These are phyloP conservation scores for Platysteira castanea DNA, from an alignment of 2,113 vertebrate species.

Conservation along the genomic window DNA sequence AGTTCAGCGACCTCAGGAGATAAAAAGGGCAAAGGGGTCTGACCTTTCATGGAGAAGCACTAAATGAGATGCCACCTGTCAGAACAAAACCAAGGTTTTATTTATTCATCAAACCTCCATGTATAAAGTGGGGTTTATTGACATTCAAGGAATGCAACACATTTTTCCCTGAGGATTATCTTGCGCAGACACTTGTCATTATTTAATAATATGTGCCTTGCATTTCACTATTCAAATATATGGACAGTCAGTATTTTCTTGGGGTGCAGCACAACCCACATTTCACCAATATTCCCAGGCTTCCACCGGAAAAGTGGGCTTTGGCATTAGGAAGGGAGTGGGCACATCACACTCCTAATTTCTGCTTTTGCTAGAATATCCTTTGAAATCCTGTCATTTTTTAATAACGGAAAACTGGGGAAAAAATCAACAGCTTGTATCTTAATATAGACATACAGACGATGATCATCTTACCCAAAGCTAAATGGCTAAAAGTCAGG, in stretches of 20 bases:
- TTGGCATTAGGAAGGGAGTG: not conserved
- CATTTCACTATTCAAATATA: not conserved
- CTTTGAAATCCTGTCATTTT: not conserved
- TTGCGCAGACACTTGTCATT: not conserved
- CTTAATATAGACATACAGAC: not conserved
- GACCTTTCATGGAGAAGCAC: not conserved
- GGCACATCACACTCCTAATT: not conserved
- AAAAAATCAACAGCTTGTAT: not conserved
- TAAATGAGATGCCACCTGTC: not conserved
- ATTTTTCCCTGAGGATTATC: not conserved
- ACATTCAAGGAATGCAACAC: not conserved
- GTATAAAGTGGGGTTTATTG: not conserved
- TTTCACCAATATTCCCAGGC: not conserved
- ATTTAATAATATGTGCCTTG: not conserved
- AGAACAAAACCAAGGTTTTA: not conserved
- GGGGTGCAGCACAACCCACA: not conserved
- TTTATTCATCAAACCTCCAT: not conserved
- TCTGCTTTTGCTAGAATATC: not conserved
- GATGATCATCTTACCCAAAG: not conserved
- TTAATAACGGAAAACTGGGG: not conserved
- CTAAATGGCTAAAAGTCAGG: not conserved
- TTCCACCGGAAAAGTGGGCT: not conserved
- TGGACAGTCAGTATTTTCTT: not conserved
- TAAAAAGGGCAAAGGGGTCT: not conserved
- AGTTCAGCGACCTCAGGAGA: not conserved